Percentiles rank a stretch among this genome's conserved stretches.
phyloP scores from a whole-genome alignment of 2,797 vertebrate genomes.

The Acrossocheilus wenchowensis region DNA sequence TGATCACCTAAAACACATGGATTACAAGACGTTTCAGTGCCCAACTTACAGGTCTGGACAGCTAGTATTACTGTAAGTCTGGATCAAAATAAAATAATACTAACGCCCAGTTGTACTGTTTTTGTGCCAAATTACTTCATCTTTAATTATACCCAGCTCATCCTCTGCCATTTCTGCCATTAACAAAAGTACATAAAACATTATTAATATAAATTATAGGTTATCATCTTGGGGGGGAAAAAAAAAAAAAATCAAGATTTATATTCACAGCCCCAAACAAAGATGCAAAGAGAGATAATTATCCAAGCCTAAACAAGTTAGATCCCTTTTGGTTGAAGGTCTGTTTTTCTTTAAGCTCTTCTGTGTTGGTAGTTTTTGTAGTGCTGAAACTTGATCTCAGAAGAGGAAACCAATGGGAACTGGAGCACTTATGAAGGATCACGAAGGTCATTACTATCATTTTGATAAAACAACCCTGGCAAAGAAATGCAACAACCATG shows the following conservation, averaged over 20 bases:
- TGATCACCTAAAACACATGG: neutral
- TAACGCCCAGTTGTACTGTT: slow-evolving; percentile 1
- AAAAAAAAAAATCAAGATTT: neutral
- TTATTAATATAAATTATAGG: slow-evolving; percentile 1
- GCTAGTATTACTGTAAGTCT: neutral
- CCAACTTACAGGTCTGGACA: slow-evolving; percentile 29
- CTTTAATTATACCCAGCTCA: slow-evolving; percentile 2
- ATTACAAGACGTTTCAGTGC: neutral
- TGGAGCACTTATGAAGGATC: slow-evolving; percentile 45
- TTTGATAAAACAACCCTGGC: slow-evolving; percentile 55
- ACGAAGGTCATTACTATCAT: slow-evolving; percentile 65
- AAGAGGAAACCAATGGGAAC: slow-evolving; percentile 33
- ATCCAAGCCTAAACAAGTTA: slow-evolving; percentile 42
- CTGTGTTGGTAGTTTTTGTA: slow-evolving; percentile 17
- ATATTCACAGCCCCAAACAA: slow-evolving; percentile 19
- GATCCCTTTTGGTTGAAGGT: neutral
- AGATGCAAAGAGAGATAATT: slow-evolving; percentile 36
- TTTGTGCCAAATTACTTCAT: slow-evolving; percentile 18
- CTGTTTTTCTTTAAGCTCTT: slow-evolving; percentile 36
- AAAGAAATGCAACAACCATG: neutral
- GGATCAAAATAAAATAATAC: slow-evolving; percentile 7
- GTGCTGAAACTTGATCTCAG: slow-evolving; percentile 35
- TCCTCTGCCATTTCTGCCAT: slow-evolving; percentile 4
- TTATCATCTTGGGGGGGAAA: neutral
- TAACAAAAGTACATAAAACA: neutral